Evolutionary conservation across 2,888 invertebrate species (phyloP).

Genomic region (Pachycephus smyrnensis): DNA sequence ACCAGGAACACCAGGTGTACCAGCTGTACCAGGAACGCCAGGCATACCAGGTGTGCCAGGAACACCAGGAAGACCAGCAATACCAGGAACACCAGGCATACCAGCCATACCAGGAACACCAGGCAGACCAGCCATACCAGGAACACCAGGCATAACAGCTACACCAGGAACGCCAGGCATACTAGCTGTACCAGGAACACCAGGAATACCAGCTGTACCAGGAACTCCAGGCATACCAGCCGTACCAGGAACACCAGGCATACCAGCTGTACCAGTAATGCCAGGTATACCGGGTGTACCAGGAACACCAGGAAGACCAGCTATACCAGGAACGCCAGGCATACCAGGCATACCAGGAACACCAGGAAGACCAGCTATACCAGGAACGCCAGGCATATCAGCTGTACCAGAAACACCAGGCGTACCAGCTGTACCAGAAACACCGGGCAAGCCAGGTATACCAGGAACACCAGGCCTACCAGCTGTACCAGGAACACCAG

Average conservation of each 20-base stretch:
- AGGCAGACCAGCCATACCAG: too few relatives aligned
- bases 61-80: too few relatives aligned
- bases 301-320: slow-evolving; percentile 48
- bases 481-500: slow-evolving; percentile 48
- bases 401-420: slow-evolving; percentile 59
- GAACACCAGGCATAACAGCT: slow-evolving; percentile 46
- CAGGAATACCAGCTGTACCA: slow-evolving; percentile 53
- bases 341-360: slow-evolving; percentile 20
- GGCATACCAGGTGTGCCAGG: too few relatives aligned
- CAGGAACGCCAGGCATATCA: slow-evolving; percentile 27
- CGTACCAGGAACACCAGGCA: slow-evolving; percentile 50
- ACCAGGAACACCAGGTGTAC: too few relatives aligned
- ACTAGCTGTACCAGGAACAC: slow-evolving; percentile 50
- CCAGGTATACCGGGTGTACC: slow-evolving; percentile 46
- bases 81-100: too few relatives aligned
- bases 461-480: slow-evolving; percentile 43
- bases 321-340: slow-evolving; percentile 55
- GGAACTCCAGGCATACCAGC: slow-evolving; percentile 25
- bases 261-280: slow-evolving; percentile 48
- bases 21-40: too few relatives aligned
- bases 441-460: slow-evolving; percentile 44
- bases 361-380: slow-evolving; percentile 24
- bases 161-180: slow-evolving; percentile 53
- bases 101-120: too few relatives aligned
- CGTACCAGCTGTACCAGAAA: slow-evolving; percentile 32